A percentile compares a stretch with the other conserved stretches of the same genome.
These are phyloP conservation scores for Proisotoma minuta DNA, from an alignment of 2,888 invertebrate genomes.

Conservation along the genomic window DNA sequence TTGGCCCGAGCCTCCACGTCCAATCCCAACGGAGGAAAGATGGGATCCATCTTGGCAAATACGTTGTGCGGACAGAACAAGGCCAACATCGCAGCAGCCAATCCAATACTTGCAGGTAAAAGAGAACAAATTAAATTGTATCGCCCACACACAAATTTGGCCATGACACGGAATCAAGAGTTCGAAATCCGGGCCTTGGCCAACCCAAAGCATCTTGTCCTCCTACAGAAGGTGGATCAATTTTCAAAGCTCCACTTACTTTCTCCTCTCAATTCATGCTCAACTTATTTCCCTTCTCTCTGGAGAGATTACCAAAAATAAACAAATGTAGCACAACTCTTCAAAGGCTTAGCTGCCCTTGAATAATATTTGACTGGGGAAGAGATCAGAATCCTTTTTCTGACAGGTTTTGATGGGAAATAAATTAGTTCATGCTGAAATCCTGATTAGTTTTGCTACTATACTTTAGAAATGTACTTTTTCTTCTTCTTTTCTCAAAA, in stretches of 20 bases:
- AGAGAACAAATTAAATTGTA: too few relatives aligned
- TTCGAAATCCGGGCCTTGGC: background rate
- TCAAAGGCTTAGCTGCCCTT: too few relatives aligned
- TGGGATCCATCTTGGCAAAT: constrained; percentile 42
- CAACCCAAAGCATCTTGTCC: background rate
- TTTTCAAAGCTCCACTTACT: background rate
- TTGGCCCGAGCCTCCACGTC: constrained; percentile 25
- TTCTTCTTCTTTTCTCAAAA: too few relatives aligned
- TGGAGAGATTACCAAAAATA: background rate
- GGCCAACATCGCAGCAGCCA: constrained; percentile 66
- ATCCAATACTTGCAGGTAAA: constrained; percentile 79
- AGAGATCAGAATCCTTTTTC: too few relatives aligned
- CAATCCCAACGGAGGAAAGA: constrained; percentile 18
- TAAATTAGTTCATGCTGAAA: too few relatives aligned
- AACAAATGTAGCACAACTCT: background rate
- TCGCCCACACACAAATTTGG: background rate
- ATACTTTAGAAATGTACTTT: too few relatives aligned
- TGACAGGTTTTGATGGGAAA: too few relatives aligned
- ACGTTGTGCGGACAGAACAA: constrained; percentile 42
- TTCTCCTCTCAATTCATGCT: background rate
- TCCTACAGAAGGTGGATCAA: background rate
- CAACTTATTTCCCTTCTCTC: background rate
- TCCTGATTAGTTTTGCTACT: too few relatives aligned
- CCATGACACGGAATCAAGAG: background rate
- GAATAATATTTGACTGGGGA: too few relatives aligned